Evolutionary conservation across 2,797 vertebrate species (phyloP).

Genomic region (Hippoglossus hippoglossus): DNA sequence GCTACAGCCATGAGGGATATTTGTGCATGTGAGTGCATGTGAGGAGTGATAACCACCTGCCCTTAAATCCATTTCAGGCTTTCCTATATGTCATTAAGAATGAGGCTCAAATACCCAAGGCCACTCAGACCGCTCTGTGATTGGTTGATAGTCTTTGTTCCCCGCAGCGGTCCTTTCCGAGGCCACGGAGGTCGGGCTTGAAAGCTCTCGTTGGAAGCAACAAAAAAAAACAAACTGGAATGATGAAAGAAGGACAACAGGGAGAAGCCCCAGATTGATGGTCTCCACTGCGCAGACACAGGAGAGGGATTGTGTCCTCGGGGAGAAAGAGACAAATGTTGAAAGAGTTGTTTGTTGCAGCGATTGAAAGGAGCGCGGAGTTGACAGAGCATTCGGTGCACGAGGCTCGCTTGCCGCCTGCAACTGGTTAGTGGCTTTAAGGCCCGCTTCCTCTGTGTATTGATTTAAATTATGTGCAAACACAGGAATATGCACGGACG

Average conservation of each 20-base stretch:
- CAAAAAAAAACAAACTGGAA: constrained; percentile 51
- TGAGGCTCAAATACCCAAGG: constrained; percentile 59
- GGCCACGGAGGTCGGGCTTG: constrained; percentile 70
- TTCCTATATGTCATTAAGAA: constrained; percentile 58
- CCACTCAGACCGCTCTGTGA: constrained; percentile 52
- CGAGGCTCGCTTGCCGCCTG: constrained; percentile 42
- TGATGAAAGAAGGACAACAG: constrained; percentile 65
- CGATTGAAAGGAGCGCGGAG: constrained; percentile 68
- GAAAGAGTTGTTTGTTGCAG: constrained; percentile 74
- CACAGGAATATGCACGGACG: constrained; percentile 47
- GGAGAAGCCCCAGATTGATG: constrained; percentile 75
- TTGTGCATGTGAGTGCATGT: background rate
- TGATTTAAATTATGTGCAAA: constrained; percentile 81
- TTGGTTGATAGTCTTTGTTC: constrained; percentile 68
- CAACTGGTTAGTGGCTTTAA: constrained; percentile 73
- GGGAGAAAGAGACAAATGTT: constrained; percentile 70
- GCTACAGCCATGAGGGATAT: no score
- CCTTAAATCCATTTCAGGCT: constrained; percentile 51
- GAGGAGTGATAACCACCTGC: constrained; percentile 14
- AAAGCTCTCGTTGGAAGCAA: constrained; percentile 69
- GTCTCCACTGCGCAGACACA: constrained; percentile 56
- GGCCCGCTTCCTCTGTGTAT: constrained; percentile 84
- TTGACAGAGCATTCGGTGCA: constrained; percentile 61
- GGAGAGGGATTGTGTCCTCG: constrained; percentile 66
- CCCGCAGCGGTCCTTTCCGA: constrained; percentile 69